Percentiles rank a stretch among this genome's conserved stretches.
Conservation (phyloP, 1,140 invertebrate genomes). For the Aleiodes sp. region DNA sequence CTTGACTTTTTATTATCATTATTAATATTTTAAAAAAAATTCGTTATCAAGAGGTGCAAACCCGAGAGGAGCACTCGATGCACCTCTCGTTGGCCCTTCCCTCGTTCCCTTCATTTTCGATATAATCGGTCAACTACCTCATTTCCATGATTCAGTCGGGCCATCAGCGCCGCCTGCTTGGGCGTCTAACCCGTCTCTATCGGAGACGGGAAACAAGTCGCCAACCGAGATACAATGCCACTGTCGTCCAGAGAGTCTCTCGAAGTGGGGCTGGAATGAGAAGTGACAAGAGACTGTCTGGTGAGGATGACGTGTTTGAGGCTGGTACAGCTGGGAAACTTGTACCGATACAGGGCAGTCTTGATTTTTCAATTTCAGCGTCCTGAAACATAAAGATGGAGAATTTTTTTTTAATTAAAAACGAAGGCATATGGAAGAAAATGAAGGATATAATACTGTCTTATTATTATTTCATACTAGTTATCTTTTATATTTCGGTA, state of each 20-base stretch:
- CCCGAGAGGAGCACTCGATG: neutral
- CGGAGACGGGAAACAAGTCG: constrained; percentile 61
- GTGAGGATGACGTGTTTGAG: constrained; percentile 46
- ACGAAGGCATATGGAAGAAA: no score
- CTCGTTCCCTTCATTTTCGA: neutral
- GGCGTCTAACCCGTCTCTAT: constrained; percentile 50
- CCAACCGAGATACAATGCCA: constrained; percentile 64
- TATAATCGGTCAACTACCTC: constrained; percentile 32
- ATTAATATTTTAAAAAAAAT: neutral
- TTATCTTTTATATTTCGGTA: no score
- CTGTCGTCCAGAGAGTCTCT: constrained; percentile 63
- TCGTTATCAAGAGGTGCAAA: neutral
- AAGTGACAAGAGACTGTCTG: constrained; percentile 57
- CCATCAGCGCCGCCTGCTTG: constrained; percentile 25
- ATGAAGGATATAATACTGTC: no score
- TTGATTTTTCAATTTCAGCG: constrained; percentile 59
- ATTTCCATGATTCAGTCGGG: constrained; percentile 12
- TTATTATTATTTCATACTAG: no score
- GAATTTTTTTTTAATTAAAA: no score
- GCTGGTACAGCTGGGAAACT: constrained; percentile 44
- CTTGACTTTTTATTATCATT: neutral
- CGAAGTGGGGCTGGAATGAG: constrained; percentile 61
- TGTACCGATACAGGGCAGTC: constrained; percentile 54
- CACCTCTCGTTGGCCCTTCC: neutral
- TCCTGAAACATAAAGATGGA: constrained; percentile 46